phyloP scores from a whole-genome alignment of 2,797 vertebrate species.

The Xyrichtys novacula region DNA sequence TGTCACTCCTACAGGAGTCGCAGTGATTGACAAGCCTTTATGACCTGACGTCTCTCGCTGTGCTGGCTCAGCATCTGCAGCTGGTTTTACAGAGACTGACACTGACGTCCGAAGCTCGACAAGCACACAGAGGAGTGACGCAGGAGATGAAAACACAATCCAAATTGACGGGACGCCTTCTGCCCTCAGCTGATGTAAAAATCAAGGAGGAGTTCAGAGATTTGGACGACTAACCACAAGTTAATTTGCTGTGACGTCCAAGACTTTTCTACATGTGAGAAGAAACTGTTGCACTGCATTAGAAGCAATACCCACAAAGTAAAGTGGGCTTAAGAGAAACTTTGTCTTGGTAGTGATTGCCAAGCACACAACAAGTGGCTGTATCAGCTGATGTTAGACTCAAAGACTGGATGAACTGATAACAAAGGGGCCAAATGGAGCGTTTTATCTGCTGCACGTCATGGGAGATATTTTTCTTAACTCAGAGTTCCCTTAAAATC shows the following conservation, averaged over 20 bases:
- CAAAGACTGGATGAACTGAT: background rate
- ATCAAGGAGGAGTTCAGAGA: background rate
- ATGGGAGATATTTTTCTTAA: background rate
- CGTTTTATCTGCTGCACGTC: background rate
- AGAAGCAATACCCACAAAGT: conserved; percentile 18
- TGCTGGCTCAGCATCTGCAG: conserved; percentile 1
- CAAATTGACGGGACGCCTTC: background rate
- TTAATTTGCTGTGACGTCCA: conserved; percentile 1
- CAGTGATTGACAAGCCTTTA: conserved; percentile 86
- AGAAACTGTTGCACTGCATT: conserved; percentile 40
- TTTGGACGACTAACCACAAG: background rate
- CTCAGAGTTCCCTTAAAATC: background rate
- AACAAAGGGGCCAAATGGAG: conserved; percentile 5
- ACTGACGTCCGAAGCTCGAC: conserved; percentile 38
- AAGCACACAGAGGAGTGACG: background rate
- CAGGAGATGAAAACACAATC: conserved; percentile 8
- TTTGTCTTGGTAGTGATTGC: conserved; percentile 16
- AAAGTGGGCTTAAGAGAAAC: background rate
- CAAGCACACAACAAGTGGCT: conserved; percentile 46
- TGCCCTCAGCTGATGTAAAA: background rate
- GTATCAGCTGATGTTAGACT: conserved; percentile 48
- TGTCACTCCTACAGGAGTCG: conserved; percentile 76
- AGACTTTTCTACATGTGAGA: background rate
- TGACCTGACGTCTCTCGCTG: conserved; percentile 67
- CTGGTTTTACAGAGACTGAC: conserved; percentile 33